Base-by-base conservation (phyloP, 2,797 vertebrate genomes). In the Cyclopterus lumpus region DNA sequence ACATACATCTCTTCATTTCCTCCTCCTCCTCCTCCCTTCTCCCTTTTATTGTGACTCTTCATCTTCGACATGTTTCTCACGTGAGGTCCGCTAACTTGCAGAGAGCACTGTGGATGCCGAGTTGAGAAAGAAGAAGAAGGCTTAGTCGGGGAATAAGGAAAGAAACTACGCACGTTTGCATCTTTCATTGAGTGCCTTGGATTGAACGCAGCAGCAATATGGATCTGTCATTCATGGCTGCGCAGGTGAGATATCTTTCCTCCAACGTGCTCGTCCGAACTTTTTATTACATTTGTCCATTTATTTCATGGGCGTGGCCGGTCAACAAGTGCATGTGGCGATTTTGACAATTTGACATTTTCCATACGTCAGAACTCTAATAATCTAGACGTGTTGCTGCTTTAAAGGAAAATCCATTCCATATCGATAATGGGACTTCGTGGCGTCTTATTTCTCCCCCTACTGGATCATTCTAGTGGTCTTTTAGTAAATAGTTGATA, bases 151-250 rank as follows among this genome's bases (percentile, higher is more conserved):
- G 84, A 87, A 82, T 73, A 77, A 82, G 42, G 83, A 79, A 46
- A 66, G 64, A 36, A 67, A 26, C 65, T 71, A 66, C 80, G 73
- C 80, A 71, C 74, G 44, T 72, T 67, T 34, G 30, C 82, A 78
- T 88, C 75, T 82, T 74, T 71, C 70, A 12, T 28, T 87, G 88
- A 89, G 82, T 83, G 86, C 88, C 81, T 87, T 74, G 88, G 72
- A 73, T 82, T 75, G 69, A 79, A 20, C 79, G 66, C 68, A 89
- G 88, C 89, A 83, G 86, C 95, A 95, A 77, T 71, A 99, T 99
- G 97, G 97, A 99, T 91, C 96, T 99, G 79, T 97, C 97, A 76
- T 99, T 99, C 81, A 98, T 99, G 97, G 97, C 97, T 66, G 97
- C 97, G 42, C 97, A 99, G 97, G 97, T 99, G 94, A 91, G 90